Conservation (phyloP, 2,113 vertebrate species). For the Mormyrus lacerda region DNA sequence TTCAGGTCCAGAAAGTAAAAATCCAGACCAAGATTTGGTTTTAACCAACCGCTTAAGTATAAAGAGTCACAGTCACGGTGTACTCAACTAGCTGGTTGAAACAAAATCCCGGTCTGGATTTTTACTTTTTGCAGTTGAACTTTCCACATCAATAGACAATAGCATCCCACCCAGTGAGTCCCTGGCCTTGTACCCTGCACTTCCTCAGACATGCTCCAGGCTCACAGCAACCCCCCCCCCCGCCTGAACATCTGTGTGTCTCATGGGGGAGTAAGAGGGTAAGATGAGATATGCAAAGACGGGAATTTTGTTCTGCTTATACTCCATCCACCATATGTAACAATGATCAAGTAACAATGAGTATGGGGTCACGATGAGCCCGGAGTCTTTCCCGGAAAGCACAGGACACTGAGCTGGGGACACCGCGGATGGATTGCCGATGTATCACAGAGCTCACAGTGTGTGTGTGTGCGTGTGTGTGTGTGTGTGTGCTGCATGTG, state of each 20-base stretch:
- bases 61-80: not conserved
- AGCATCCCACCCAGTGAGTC: not conserved
- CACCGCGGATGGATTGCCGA: not conserved
- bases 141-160: not conserved
- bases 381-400: not conserved
- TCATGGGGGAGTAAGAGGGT: not conserved
- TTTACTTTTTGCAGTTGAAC: not conserved
- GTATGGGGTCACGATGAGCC: not conserved
- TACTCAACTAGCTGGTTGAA: not conserved
- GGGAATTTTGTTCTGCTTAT: not conserved
- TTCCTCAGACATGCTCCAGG: not conserved
- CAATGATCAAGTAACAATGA: not conserved
- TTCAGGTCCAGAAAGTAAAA: not conserved
- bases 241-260: not conserved
- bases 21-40: not conserved
- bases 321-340: not conserved
- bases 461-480: not conserved
- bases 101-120: not conserved
- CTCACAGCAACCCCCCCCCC: not conserved
- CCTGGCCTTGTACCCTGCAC: not conserved
- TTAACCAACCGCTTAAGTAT: not conserved
- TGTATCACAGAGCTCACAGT: not conserved
- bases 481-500: no score
- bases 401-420: not conserved
- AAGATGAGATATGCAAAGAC: not conserved